Conservation (phyloP, 2,888 invertebrate species). For the Mythimna ferrago region DNA sequence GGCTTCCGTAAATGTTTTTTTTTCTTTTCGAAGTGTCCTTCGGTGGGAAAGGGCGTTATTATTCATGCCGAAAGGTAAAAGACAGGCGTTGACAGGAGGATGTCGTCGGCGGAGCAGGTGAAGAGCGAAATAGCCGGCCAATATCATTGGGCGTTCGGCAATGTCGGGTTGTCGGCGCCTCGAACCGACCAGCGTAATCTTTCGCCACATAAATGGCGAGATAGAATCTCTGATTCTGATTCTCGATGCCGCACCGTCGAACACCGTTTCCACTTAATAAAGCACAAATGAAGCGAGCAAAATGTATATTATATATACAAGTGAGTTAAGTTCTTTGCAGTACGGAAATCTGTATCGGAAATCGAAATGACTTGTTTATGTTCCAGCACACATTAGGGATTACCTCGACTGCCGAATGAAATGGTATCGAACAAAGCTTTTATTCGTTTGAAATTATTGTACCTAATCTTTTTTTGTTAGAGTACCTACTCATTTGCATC, state of each 20-base stretch:
- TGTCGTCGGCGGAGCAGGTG: constrained; percentile 53
- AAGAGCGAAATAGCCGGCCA: constrained; percentile 57
- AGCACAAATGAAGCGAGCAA: constrained; percentile 82
- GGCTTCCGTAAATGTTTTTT: constrained; percentile 27
- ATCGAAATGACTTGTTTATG: constrained; percentile 69
- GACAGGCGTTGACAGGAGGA: constrained; percentile 18
- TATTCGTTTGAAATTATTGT: constrained; percentile 8
- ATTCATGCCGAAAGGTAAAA: constrained; percentile 36
- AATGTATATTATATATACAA: constrained; percentile 80
- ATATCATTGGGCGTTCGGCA: constrained; percentile 54
- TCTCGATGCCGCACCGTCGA: constrained; percentile 61
- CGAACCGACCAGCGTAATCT: constrained; percentile 61
- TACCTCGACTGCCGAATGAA: constrained; percentile 3
- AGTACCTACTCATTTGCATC: background rate
- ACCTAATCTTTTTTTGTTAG: background rate
- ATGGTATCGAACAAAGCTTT: background rate
- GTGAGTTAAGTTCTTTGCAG: constrained; percentile 61
- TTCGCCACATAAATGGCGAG: constrained; percentile 64
- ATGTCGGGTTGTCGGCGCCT: constrained; percentile 16
- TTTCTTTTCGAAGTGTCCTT: constrained; percentile 15
- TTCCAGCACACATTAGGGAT: constrained; percentile 53
- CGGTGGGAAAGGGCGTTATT: constrained; percentile 18
- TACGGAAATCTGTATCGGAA: constrained; percentile 69
- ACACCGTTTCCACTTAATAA: constrained; percentile 83
- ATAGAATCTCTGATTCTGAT: constrained; percentile 66